A percentile compares a stretch with the other conserved stretches of the same genome.
These are phyloP conservation scores for Triplophysa tibetana DNA, from an alignment of 2,113 vertebrate genomes.

Conservation along the genomic window DNA sequence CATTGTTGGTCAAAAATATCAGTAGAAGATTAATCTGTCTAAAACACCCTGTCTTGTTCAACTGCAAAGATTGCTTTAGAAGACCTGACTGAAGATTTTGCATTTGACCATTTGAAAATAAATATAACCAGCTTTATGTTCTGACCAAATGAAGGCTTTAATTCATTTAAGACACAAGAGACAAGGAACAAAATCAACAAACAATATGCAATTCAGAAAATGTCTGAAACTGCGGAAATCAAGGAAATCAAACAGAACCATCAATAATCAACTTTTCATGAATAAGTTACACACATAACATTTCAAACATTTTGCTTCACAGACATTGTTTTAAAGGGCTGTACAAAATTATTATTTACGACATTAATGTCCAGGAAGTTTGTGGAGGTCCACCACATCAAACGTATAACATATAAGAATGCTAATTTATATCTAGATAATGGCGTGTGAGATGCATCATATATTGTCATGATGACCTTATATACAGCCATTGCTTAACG, in stretches of 20 bases:
- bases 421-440: constrained; percentile 34
- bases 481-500: constrained; percentile 51
- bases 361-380: constrained; percentile 52
- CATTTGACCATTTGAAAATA: background rate
- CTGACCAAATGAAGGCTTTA: constrained; percentile 49
- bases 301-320: constrained; percentile 46
- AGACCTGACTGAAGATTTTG: background rate
- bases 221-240: constrained; percentile 35
- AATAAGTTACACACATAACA: constrained; percentile 54
- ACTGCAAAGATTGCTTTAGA: background rate
- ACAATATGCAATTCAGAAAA: constrained; percentile 42
- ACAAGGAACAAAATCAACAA: constrained; percentile 28
- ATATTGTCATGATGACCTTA: background rate
- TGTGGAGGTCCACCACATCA: constrained; percentile 38
- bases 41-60: background rate
- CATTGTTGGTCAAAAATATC: too few species aligned
- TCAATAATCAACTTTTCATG: constrained; percentile 61
- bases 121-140: background rate
- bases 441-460: constrained; percentile 52
- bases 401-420: constrained; percentile 32
- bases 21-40: too few species aligned
- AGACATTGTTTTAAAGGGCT: constrained; percentile 48
- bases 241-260: constrained; percentile 42
- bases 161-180: constrained; percentile 33
- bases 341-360: constrained; percentile 58